These are phyloP conservation scores for Castor canadensis DNA, from an alignment of 2,113 vertebrate genomes.

Conservation along the genomic window DNA sequence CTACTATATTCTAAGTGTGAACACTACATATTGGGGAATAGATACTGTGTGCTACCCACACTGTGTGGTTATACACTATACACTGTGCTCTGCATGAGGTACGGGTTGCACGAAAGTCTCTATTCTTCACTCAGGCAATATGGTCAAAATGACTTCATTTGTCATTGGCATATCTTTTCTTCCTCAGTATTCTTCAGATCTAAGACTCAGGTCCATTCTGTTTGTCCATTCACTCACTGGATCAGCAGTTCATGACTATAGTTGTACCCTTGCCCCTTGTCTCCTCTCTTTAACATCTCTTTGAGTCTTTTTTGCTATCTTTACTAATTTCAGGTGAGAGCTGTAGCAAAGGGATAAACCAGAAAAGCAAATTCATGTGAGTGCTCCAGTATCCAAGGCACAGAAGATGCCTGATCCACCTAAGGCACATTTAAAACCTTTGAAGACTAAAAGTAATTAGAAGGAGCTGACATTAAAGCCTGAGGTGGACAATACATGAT, in stretches of 20 bases:
- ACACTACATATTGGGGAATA: fast-evolving
- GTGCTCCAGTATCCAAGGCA: background rate
- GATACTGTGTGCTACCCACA: background rate
- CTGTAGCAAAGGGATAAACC: background rate
- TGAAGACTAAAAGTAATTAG: background rate
- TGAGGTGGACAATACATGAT: background rate
- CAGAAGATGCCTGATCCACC: background rate
- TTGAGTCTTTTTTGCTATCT: background rate
- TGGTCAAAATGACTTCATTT: background rate
- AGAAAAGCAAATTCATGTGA: background rate
- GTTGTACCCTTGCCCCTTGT: background rate
- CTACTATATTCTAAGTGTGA: background rate
- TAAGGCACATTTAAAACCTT: background rate
- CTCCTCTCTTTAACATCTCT: background rate
- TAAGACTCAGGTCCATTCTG: background rate
- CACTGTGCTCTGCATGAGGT: background rate
- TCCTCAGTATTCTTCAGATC: background rate
- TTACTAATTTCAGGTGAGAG: background rate
- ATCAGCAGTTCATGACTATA: background rate
- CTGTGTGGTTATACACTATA: background rate
- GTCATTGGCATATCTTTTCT: background rate
- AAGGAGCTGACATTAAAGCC: background rate
- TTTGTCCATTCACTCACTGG: background rate
- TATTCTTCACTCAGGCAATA: background rate
- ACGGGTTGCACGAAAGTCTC: background rate